Percentiles rank a stretch among this genome's conserved stretches.
These are phyloP conservation scores for Babylonia areolata DNA, from an alignment of 1,140 invertebrate species.

Conservation along the genomic window DNA sequence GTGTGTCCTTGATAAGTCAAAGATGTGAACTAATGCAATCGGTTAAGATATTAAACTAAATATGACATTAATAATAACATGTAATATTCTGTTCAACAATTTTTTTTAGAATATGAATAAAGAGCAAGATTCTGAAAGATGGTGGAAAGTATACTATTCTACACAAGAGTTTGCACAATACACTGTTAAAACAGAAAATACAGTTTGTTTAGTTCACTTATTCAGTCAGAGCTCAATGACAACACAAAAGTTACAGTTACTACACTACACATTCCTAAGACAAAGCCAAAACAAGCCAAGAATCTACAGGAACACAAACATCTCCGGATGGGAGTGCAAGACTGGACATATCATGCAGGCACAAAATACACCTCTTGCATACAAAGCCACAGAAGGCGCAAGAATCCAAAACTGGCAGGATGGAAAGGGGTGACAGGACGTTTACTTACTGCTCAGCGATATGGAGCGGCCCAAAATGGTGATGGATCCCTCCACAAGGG, in stretches of 20 bases:
- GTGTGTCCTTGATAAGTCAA: too few species aligned
- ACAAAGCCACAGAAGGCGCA: background rate
- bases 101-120: too few species aligned
- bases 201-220: background rate
- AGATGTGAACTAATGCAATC: too few species aligned
- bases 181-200: too few species aligned
- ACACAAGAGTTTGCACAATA: too few species aligned
- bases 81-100: too few species aligned
- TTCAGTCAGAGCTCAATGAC: background rate
- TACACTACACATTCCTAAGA: background rate
- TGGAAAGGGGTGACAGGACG: conserved; percentile 7
- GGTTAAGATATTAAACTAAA: too few species aligned
- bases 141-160: too few species aligned
- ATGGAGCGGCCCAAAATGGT: conserved; percentile 59
- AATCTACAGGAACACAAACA: background rate
- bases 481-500: conserved; percentile 56
- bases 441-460: conserved; percentile 63
- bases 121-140: too few species aligned
- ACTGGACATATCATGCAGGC: background rate
- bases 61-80: too few species aligned
- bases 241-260: background rate
- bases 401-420: background rate
- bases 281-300: background rate
- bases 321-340: background rate
- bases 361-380: background rate